Evolutionary conservation across 2,888 invertebrate genomes (phyloP), one percentile per base, ranked within the genome.

Genomic region (Leptopilina syphax): DNA sequence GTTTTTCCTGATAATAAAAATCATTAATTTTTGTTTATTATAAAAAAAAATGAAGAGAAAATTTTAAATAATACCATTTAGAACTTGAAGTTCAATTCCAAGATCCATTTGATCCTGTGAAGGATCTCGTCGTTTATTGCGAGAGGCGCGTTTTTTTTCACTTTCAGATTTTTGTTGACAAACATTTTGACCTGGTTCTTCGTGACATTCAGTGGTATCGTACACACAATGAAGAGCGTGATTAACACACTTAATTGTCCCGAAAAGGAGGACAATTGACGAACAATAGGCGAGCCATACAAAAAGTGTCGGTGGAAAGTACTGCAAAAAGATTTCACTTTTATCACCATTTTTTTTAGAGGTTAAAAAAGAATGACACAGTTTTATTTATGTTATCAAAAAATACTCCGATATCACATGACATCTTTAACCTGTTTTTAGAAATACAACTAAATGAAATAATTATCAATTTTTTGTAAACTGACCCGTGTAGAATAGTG

Each of bases 151-250:
- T 88, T 88, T 92, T 88, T 91, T 91, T 86, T 93, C 93, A 88
- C 92, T 92, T 89, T 93, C 91, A 80, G 92, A 88, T 85, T 90
- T 93, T 88, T 90, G 93, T 88, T 89, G 93, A 93, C 89, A 95
- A 93, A 88, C 93, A 88, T 93, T 93, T 93, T 88, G 92, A 87
- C 85, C 93, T 91, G 85, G 94, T 92, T 93, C 95, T 92, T 90
- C 94, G 92, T 96, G 94, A 90, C 96, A 96, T 92, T 98, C 98
- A n/a, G 96, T 96, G 13, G 97, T 97, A 92, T 99, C 98, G 92
- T 98, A 99, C 93, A 98, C 96, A 87, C 96, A 95, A 92, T 99
- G 99, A 81, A 99, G 94, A 67, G 96, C 95, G 93, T 96, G 96
- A 93, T 98, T 99, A 86, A 97, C 93, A 81, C 97, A 92, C 93